Percentiles rank a stretch among this genome's conserved stretches.
Evolutionary conservation across 2,113 vertebrate species (phyloP).

Genomic region (Cnemophilus loriae): DNA sequence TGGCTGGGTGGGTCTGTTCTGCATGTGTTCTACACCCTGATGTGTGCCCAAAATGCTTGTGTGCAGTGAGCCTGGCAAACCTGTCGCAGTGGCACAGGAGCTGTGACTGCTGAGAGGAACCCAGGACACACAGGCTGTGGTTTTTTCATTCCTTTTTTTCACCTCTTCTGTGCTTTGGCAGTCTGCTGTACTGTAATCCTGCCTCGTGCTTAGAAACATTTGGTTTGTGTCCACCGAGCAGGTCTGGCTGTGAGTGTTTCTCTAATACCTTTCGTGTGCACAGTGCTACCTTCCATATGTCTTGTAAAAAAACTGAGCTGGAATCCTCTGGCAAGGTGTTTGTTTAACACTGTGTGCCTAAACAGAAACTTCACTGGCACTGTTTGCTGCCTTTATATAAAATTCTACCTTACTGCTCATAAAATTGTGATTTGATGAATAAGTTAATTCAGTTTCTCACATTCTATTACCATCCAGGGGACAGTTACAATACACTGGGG

Average conservation of each 20-base stretch:
- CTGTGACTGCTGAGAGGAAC: neutral
- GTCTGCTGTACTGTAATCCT: neutral
- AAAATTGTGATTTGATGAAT: neutral
- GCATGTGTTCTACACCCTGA: neutral
- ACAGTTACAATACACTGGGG: neutral
- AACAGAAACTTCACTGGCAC: neutral
- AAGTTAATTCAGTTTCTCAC: neutral
- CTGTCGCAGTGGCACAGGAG: fast-evolving
- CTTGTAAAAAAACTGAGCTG: neutral
- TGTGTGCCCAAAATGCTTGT: fast-evolving
- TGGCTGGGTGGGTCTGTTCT: neutral
- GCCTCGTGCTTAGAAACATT: neutral
- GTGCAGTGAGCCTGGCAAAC: neutral
- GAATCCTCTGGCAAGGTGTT: neutral
- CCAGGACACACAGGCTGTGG: neutral
- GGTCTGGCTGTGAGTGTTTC: neutral
- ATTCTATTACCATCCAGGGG: neutral
- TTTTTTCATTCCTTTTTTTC: neutral
- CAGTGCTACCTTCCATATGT: neutral
- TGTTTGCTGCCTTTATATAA: neutral
- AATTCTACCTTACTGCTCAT: neutral
- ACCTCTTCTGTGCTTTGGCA: neutral
- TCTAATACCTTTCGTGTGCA: neutral
- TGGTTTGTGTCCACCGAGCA: neutral
- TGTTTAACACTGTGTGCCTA: neutral